These are phyloP conservation scores for Centrocercus urophasianus DNA, from an alignment of 2,113 vertebrate genomes.

Conservation along the genomic window DNA sequence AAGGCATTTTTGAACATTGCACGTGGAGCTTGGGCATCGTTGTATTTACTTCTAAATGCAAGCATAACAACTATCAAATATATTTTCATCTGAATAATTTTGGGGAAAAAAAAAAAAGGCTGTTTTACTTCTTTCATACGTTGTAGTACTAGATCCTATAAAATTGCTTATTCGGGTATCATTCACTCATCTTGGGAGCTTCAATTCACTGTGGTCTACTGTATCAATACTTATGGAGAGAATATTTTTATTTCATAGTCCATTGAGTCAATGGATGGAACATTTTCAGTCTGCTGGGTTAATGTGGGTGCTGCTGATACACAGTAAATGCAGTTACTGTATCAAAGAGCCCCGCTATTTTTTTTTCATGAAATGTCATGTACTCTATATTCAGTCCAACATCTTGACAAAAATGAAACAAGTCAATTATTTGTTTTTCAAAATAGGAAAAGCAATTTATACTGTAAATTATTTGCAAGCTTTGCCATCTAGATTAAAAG, in stretches of 20 bases:
- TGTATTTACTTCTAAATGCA: not conserved
- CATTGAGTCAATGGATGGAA: conserved; percentile 42
- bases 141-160: not conserved
- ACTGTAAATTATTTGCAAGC: not conserved
- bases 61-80: not conserved
- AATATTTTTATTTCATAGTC: conserved; percentile 57
- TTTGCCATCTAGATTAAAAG: not conserved
- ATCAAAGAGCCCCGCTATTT: not conserved
- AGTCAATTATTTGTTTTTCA: not conserved
- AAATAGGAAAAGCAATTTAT: not conserved
- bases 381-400: not conserved
- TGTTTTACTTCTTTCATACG: not conserved
- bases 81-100: not conserved
- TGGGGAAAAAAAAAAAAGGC: not conserved
- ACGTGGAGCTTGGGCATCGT: not conserved
- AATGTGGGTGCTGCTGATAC: conserved; percentile 34
- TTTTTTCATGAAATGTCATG: not conserved
- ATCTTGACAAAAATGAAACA: not conserved
- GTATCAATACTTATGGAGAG: not conserved
- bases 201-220: not conserved
- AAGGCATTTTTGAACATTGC: not conserved
- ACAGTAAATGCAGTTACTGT: not conserved
- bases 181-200: conserved; percentile 2
- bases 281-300: conserved; percentile 44
- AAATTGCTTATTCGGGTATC: not conserved